Evolutionary conservation across 2,797 vertebrate genomes (phyloP).

Genomic region (Nasua narica): DNA sequence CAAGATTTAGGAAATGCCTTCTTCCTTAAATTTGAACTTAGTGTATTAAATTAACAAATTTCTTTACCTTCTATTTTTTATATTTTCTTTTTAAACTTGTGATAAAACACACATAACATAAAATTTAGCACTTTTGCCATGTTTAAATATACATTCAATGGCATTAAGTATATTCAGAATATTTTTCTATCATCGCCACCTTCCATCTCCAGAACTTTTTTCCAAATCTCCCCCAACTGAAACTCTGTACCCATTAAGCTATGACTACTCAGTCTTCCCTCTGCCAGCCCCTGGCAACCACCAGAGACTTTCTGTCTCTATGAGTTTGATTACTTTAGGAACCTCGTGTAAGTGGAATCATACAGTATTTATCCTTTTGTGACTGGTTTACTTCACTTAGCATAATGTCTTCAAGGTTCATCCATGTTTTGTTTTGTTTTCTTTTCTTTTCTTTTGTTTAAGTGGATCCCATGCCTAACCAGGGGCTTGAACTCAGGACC

Average conservation of each 20-base stretch:
- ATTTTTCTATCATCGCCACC: neutral
- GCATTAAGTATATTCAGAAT: neutral
- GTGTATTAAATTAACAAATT: neutral
- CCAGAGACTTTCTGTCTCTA: neutral
- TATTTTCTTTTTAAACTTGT: neutral
- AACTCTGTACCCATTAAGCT: neutral
- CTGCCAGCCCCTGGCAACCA: neutral
- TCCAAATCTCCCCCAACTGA: neutral
- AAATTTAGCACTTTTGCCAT: neutral
- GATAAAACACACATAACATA: neutral
- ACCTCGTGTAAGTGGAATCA: neutral
- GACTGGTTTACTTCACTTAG: neutral
- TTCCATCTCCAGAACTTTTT: neutral
- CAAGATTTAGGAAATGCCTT: neutral
- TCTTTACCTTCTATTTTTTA: neutral
- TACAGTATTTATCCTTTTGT: neutral
- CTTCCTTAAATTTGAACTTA: conserved; percentile 5
- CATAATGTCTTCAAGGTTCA: neutral
- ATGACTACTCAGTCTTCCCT: neutral
- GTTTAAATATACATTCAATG: neutral
- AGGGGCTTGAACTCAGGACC: neutral
- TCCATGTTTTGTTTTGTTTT: neutral
- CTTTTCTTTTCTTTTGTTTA: neutral
- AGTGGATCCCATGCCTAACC: neutral
- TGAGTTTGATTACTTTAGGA: neutral